Evolutionary conservation across 2,888 invertebrate species (phyloP), one percentile per base, ranked within the genome.

Genomic region (Opisthograptis luteolata): DNA sequence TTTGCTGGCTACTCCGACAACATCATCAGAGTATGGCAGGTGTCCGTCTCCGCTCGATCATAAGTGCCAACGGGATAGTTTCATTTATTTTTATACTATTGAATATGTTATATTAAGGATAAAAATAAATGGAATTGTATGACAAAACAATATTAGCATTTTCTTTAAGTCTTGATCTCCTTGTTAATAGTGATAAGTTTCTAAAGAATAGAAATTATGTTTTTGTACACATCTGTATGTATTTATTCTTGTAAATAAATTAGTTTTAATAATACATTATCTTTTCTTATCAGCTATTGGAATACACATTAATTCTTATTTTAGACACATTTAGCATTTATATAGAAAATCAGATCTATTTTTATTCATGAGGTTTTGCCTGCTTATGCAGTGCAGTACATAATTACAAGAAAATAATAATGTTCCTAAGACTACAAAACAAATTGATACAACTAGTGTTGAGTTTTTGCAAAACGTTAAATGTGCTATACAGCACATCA

Each of bases 1-100:
- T 99, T 99, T 80, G 98, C 99, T 79, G 99, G 99, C 51, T 99
- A 99, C 91, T 98, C 99, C 12, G 99, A 99, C 92, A 98, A 98
- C 87, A 95, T 95, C 63, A 99, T 99, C 85, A 93, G 99, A 83
- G 99, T 99, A 58, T 99, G 99, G 99, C 99, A 99, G 92, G 99
- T 99, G 72, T 96, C 96, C 67, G 94, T 96, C 66, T 94, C 95
- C 62, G 94, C 95, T 59, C 95, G 95, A 91, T 51, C 44, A 51
- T 95, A 94, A 83, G 64, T 60, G 55, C 62, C 46, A 48, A 55
- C 58, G 91, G 66, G 62, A 64, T 64, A 51, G 65, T 88, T 88
- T 84, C 87, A 87, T 90, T 90, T 88, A 88, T 87, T 88, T 86
- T 87, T 90, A 82, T 87, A 73, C 84, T 81, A 35, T 44, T 57